Base-by-base conservation (phyloP, 2,888 invertebrate species). In the Heliconius hortense region DNA sequence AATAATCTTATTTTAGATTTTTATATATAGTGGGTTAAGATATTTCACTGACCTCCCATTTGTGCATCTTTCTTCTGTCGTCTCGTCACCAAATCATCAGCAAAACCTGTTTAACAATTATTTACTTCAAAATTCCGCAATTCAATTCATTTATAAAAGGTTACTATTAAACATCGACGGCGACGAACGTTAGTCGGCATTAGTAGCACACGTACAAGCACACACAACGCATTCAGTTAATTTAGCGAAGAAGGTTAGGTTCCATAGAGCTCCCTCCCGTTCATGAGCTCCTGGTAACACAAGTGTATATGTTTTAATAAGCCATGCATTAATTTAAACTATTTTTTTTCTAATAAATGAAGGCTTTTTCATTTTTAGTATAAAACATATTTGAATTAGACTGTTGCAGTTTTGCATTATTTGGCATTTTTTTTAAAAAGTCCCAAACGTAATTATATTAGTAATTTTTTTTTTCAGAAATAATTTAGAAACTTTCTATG, bases 11-110 rank as follows among this genome's bases (percentile, higher is more conserved):
- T 48, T 48, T 10, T 24, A 13, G 2, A 35, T 43, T 24, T 21
- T 15, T 21, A 68, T 48, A 24, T 15, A 26, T 15, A 15, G 1
- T 21, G 18, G 5, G 10, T 43, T 48, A 4, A 60, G 4, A 70
- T 31, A 48, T 39, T 56, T 53, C 68, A 88, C 91, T 87, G 78
- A 94, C 94, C 94, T 85, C 94, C 94, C 80, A 94, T 87, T 86
- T 92, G 94, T 81, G 94, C 92, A 86, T 94, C 93, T 84, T 94
- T 94, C 84, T 94, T 94, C 82, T 93, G 94, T 87, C 94, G 89
- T 86, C 94, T 89, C 43, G 93, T 94, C 80, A 94, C 94, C 84
- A 93, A 85, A 85, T 94, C 94, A 83, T 94, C 94, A 83, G 93
- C 93, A 90, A 94, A 93, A 87, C 94, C 94, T 94, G 90, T 82